Evolutionary conservation across 2,888 invertebrate genomes (phyloP).

Genomic region (Drosophila cyrtoloma): DNA sequence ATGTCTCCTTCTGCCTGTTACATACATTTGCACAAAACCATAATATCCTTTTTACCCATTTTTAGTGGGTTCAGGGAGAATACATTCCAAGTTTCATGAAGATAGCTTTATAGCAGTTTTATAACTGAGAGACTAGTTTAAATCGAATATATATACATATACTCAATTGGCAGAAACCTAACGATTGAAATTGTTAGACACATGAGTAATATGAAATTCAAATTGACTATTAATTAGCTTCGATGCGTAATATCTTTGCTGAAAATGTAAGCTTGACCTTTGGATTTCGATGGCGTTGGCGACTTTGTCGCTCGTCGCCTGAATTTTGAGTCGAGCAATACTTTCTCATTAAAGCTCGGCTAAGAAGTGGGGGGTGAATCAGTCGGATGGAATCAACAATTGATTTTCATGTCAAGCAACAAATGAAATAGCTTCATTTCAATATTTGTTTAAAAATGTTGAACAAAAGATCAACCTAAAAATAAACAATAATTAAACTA

Average conservation of each 20-base stretch:
- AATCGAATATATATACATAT: neutral
- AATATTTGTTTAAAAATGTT: conserved; percentile 50
- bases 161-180: neutral
- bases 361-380: neutral
- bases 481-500: conserved; percentile 2
- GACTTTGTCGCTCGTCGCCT: conserved; percentile 26
- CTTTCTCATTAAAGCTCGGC: conserved; percentile 53
- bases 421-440: conserved; percentile 31
- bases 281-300: conserved; percentile 8
- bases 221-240: neutral
- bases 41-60: too few species aligned
- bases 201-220: neutral
- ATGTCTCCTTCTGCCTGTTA: too few species aligned
- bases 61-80: neutral
- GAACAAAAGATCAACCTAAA: conserved; percentile 53
- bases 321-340: conserved; percentile 54
- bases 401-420: conserved; percentile 47
- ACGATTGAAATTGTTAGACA: neutral
- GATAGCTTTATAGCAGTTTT: neutral
- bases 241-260: neutral
- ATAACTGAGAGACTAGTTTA: neutral
- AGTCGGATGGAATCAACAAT: conserved; percentile 18
- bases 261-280: conserved; percentile 71
- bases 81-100: neutral
- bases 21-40: too few species aligned